phyloP scores from a whole-genome alignment of 1,140 invertebrate genomes.

The Archivesica marissinica region DNA sequence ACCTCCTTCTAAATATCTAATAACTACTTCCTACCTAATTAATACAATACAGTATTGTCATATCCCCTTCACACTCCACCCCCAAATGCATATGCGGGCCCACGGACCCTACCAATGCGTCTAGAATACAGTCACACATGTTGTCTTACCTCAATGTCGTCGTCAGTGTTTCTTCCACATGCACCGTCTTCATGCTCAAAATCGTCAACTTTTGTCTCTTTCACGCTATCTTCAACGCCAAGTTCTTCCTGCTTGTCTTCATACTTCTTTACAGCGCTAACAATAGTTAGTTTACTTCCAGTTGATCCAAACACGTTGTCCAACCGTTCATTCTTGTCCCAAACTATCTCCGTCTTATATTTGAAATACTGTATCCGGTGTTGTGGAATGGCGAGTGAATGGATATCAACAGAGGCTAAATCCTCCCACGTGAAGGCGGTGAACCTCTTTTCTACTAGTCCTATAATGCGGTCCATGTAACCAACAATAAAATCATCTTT shows the following conservation, averaged over 20 bases:
- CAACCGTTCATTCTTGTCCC: slow-evolving; percentile 85
- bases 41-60: no score
- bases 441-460: slow-evolving; percentile 85
- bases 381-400: slow-evolving; percentile 85
- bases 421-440: slow-evolving; percentile 85
- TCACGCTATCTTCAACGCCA: not conserved
- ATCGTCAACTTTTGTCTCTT: not conserved
- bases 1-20: no score
- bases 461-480: slow-evolving; percentile 85
- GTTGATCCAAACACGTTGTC: slow-evolving; percentile 81
- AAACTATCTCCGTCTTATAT: slow-evolving; percentile 84
- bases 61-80: no score
- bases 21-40: no score
- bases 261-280: slow-evolving; percentile 56
- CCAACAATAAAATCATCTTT: slow-evolving; percentile 84
- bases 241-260: slow-evolving; percentile 43
- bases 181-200: slow-evolving; percentile 43
- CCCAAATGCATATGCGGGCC: no score
- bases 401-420: slow-evolving; percentile 83
- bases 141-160: slow-evolving; percentile 64
- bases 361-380: slow-evolving; percentile 86
- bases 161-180: slow-evolving; percentile 64
- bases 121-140: no score
- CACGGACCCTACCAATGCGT: no score
- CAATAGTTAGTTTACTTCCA: slow-evolving; percentile 64